Evolutionary conservation across 2,797 vertebrate species (phyloP).

Genomic region (Sebastes diploproa): DNA sequence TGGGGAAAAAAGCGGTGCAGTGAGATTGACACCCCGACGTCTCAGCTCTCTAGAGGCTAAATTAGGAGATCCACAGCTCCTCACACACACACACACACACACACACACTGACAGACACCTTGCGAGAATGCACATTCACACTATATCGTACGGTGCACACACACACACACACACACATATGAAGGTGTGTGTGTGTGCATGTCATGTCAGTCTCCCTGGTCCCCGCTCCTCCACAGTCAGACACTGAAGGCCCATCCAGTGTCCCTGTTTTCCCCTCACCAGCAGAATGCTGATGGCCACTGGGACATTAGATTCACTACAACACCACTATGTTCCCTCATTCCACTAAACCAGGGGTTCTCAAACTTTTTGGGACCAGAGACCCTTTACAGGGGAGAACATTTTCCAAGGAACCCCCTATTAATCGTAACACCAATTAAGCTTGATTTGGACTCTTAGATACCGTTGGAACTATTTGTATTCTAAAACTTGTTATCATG

Average conservation of each 20-base stretch:
- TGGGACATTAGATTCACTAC: constrained; percentile 18
- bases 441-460: no score
- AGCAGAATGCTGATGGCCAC: constrained; percentile 69
- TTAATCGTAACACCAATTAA: no score
- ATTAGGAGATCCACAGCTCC: constrained; percentile 78
- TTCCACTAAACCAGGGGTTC: background rate
- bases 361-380: no score
- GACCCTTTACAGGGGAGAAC: no score
- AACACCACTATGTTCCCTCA: background rate
- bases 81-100: constrained; percentile 39
- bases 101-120: constrained; percentile 49
- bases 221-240: constrained; percentile 44
- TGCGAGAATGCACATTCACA: constrained; percentile 43
- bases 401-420: no score
- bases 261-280: constrained; percentile 55
- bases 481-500: no score
- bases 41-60: constrained; percentile 83
- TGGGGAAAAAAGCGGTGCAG: constrained; percentile 76
- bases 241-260: constrained; percentile 59
- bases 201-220: constrained; percentile 63
- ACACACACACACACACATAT: constrained; percentile 7
- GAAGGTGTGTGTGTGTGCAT: constrained; percentile 10
- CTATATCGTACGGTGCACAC: constrained; percentile 14
- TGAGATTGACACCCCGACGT: constrained; percentile 80
- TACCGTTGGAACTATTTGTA: no score